Conservation (phyloP, 2,888 invertebrate genomes). For the Pharmacophagus antenor region DNA sequence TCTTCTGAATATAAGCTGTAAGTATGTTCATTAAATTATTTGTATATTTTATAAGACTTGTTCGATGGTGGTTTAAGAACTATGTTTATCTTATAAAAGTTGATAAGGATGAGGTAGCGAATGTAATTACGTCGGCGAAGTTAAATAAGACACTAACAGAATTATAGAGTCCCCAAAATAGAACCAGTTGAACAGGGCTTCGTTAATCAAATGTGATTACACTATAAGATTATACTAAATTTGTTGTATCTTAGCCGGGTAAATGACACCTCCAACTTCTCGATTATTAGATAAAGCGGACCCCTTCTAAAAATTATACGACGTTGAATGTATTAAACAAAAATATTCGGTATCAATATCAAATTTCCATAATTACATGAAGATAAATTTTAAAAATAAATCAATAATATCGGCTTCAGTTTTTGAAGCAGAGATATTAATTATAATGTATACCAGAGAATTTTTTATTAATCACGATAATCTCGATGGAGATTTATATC, state of each 20-base stretch:
- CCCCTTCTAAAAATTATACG: neutral
- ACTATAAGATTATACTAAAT: constrained; percentile 18
- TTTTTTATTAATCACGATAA: too few relatives aligned
- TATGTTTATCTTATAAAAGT: neutral
- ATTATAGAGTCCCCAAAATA: constrained; percentile 12
- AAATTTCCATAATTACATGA: too few relatives aligned
- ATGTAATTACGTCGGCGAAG: constrained; percentile 1
- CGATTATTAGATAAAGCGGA: neutral
- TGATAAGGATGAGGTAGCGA: neutral
- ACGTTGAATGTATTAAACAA: neutral
- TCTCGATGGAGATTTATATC: too few relatives aligned
- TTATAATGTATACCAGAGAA: too few relatives aligned
- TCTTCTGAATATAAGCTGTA: neutral
- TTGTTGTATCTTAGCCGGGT: neutral
- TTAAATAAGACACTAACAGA: constrained; percentile 8
- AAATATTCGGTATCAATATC: too few relatives aligned
- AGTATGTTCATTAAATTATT: too few relatives aligned
- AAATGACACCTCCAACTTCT: neutral
- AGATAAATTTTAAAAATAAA: too few relatives aligned
- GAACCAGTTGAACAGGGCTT: constrained; percentile 11
- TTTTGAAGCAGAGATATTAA: too few relatives aligned
- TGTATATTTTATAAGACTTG: neutral
- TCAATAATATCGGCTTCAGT: too few relatives aligned
- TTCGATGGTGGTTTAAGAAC: neutral
- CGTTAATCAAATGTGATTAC: constrained; percentile 20